phyloP scores from a whole-genome alignment of 1,140 invertebrate species.

The Aplysia californica region DNA sequence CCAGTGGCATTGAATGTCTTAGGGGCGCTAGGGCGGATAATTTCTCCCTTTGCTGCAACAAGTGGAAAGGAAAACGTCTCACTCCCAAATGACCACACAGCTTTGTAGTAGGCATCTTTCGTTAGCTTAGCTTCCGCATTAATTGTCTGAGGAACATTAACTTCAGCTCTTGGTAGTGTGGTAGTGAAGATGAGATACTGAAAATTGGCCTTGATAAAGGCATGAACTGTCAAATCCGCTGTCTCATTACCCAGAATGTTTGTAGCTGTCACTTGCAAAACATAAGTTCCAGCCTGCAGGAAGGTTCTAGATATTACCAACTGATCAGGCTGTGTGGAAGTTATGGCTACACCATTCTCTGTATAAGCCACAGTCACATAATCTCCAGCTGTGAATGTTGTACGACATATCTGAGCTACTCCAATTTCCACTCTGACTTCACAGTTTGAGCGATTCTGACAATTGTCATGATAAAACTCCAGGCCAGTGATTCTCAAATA shows the following conservation, averaged over 20 bases:
- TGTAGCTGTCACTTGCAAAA: conserved; percentile 22
- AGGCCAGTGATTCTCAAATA: conserved; percentile 25
- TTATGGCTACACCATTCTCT: background rate
- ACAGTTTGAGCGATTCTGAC: background rate
- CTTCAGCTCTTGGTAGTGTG: background rate
- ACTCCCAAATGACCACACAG: conserved; percentile 34
- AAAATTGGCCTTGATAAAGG: conserved; percentile 21
- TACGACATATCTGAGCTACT: conserved; percentile 1
- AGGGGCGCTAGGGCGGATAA: background rate
- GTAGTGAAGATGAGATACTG: background rate
- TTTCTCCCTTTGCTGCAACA: background rate
- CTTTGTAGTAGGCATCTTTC: conserved; percentile 24
- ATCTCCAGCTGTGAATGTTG: conserved; percentile 16
- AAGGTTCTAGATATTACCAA: background rate
- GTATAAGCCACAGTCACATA: conserved; percentile 5
- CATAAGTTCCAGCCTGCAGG: background rate
- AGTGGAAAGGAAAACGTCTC: background rate
- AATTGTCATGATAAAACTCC: conserved; percentile 17
- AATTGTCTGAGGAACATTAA: background rate
- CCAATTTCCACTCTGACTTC: background rate
- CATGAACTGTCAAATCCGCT: conserved; percentile 15
- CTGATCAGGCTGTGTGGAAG: no score
- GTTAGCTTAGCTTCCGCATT: background rate
- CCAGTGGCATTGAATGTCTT: conserved; percentile 25
- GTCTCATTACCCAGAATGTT: conserved; percentile 21